Conservation (phyloP, 2,113 vertebrate genomes). For the Dendrocopos noguchii region DNA sequence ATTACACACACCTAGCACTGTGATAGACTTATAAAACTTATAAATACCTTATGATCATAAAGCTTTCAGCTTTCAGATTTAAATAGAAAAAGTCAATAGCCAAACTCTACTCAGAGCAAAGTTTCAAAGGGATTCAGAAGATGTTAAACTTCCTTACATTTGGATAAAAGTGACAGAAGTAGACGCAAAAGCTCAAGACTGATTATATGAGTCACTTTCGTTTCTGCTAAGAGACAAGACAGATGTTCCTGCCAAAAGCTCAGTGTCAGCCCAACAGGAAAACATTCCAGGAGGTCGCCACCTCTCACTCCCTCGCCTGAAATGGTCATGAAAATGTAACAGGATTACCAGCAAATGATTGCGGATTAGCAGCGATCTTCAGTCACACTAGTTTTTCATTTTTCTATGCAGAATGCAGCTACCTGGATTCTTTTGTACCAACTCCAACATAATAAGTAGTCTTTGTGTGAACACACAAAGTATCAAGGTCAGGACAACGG, state of each 20-base stretch:
- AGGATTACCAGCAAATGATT: not conserved
- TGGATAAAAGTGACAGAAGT: not conserved
- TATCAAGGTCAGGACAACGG: slow-evolving; percentile 72
- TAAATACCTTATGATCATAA: not conserved
- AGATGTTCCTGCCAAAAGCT: not conserved
- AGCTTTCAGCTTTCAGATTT: not conserved
- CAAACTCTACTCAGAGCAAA: not conserved
- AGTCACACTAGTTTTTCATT: not conserved
- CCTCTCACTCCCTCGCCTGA: not conserved
- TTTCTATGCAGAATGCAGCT: not conserved
- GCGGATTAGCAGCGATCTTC: not conserved
- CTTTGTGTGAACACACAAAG: slow-evolving; percentile 39
- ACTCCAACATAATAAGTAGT: not conserved
- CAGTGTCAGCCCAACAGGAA: not conserved
- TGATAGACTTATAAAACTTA: not conserved
- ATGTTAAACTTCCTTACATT: not conserved
- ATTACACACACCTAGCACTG: not conserved
- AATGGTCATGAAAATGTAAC: not conserved
- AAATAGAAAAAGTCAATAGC: not conserved
- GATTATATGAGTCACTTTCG: not conserved
- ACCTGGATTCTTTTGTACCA: not conserved
- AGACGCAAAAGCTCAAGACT: not conserved
- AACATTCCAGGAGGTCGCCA: not conserved
- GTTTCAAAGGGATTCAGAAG: not conserved
- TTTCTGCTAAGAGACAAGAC: not conserved